phyloP scores from a whole-genome alignment of 2,888 invertebrate genomes.

The Gymnosoma rotundatum region DNA sequence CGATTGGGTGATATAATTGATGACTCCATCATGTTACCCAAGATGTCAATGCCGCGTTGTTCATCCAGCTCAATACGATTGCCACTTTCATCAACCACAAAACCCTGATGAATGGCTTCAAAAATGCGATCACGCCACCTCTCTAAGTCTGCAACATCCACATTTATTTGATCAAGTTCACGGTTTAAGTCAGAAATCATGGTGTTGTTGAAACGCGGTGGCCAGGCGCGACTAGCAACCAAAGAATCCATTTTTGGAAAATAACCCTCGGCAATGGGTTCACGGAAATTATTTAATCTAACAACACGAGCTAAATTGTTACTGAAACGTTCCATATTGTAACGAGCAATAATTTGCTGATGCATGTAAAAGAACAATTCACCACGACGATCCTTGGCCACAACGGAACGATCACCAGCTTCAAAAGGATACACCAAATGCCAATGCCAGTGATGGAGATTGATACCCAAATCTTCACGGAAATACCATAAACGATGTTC shows the following conservation, averaged over 20 bases:
- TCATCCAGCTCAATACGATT: conserved; percentile 85
- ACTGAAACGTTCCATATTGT: conserved; percentile 89
- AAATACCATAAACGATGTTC: conserved; percentile 88
- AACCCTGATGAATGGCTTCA: conserved; percentile 85
- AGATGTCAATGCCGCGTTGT: conserved; percentile 87
- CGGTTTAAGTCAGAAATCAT: conserved; percentile 85
- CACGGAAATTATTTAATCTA: conserved; percentile 86
- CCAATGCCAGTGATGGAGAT: conserved; percentile 85
- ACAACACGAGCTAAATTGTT: conserved; percentile 86
- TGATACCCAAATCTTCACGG: conserved; percentile 84
- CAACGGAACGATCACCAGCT: conserved; percentile 84
- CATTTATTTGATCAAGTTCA: conserved; percentile 85
- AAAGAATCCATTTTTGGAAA: conserved; percentile 92
- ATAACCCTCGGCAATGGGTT: conserved; percentile 89
- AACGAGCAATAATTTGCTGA: conserved; percentile 85
- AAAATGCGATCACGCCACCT: conserved; percentile 89
- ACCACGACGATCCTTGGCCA: conserved; percentile 87
- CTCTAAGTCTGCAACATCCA: conserved; percentile 87
- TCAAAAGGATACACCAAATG: conserved; percentile 89
- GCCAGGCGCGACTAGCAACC: conserved; percentile 89
- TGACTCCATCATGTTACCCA: conserved; percentile 91
- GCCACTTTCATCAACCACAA: conserved; percentile 82
- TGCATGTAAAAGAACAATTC: conserved; percentile 92
- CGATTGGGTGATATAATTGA: conserved; percentile 87
- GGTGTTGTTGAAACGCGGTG: conserved; percentile 86